phyloP scores from a whole-genome alignment of 2,888 invertebrate species.

The Graphium colonna region DNA sequence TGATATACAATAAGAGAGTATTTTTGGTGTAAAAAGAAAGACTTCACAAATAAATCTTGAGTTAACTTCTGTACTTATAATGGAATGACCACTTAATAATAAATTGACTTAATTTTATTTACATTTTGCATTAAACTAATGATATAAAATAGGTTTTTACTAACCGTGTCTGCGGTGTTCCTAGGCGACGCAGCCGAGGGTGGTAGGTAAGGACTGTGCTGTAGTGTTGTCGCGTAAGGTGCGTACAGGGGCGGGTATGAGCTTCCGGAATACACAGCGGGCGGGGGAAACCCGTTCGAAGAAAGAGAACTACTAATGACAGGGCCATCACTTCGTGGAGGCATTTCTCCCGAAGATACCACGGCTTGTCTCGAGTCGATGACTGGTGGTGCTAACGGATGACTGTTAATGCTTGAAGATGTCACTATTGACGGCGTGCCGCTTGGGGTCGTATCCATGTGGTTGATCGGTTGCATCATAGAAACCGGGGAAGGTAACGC shows the following conservation, averaged over 20 bases:
- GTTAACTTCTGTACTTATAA: too few relatives aligned
- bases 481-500: conserved; percentile 46
- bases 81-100: too few relatives aligned
- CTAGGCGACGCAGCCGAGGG: conserved; percentile 83
- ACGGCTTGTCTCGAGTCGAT: conserved; percentile 52
- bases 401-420: conserved; percentile 42
- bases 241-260: conserved; percentile 85
- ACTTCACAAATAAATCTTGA: too few relatives aligned
- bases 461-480: conserved; percentile 49
- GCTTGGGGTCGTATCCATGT: conserved; percentile 48
- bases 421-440: conserved; percentile 47
- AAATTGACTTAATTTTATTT: too few relatives aligned
- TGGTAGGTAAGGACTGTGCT: conserved; percentile 87
- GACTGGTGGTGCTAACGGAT: conserved; percentile 55
- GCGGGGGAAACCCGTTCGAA: conserved; percentile 81
- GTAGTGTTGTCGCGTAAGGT: conserved; percentile 86
- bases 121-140: too few relatives aligned
- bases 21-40: too few relatives aligned
- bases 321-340: conserved; percentile 68
- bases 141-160: too few relatives aligned
- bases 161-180: conserved; percentile 78
- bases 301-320: conserved; percentile 83
- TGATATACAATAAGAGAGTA: too few relatives aligned
- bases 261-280: conserved; percentile 85
- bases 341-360: conserved; percentile 57